phyloP scores from a whole-genome alignment of 2,888 invertebrate genomes.

The Hemistola chrysoprasaria region DNA sequence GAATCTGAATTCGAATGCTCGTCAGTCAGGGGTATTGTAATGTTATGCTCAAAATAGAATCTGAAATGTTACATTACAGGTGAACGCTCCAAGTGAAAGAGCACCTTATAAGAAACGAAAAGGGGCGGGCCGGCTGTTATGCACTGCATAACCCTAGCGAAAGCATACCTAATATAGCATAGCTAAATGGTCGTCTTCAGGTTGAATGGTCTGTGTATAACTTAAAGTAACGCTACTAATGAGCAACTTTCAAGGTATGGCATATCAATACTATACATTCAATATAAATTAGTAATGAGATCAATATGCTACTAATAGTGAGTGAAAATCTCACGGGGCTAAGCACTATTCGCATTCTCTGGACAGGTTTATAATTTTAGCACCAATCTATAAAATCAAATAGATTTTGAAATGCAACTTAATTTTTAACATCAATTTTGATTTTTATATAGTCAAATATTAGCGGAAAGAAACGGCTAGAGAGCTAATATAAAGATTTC shows the following conservation, averaged over 20 bases:
- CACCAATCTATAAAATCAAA: slow-evolving; percentile 17
- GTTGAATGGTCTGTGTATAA: too few relatives aligned
- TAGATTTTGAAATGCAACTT: slow-evolving; percentile 9
- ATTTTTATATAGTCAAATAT: slow-evolving; percentile 20
- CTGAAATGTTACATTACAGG: too few relatives aligned
- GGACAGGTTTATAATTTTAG: slow-evolving; percentile 13
- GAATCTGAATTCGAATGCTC: too few relatives aligned
- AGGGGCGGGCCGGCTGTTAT: too few relatives aligned
- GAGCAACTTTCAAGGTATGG: slow-evolving; percentile 68
- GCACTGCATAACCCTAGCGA: too few relatives aligned
- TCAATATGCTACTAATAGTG: slow-evolving; percentile 60
- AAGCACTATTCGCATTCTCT: slow-evolving; percentile 18
- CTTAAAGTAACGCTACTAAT: slow-evolving; percentile 56
- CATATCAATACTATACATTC: slow-evolving; percentile 67
- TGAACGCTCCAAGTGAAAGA: too few relatives aligned
- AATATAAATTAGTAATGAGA: slow-evolving; percentile 75
- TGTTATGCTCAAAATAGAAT: too few relatives aligned
- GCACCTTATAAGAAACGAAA: too few relatives aligned
- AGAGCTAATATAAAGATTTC: slow-evolving; percentile 55
- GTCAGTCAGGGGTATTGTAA: too few relatives aligned
- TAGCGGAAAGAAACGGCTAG: slow-evolving; percentile 50
- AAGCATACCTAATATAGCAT: too few relatives aligned
- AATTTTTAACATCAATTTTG: slow-evolving; percentile 12
- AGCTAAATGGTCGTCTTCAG: too few relatives aligned
- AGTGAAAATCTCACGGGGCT: slow-evolving; percentile 24